Percentiles rank a stretch among this genome's conserved stretches.
These are phyloP conservation scores for Osmoderma eremita DNA, from an alignment of 2,888 invertebrate genomes.

Conservation along the genomic window DNA sequence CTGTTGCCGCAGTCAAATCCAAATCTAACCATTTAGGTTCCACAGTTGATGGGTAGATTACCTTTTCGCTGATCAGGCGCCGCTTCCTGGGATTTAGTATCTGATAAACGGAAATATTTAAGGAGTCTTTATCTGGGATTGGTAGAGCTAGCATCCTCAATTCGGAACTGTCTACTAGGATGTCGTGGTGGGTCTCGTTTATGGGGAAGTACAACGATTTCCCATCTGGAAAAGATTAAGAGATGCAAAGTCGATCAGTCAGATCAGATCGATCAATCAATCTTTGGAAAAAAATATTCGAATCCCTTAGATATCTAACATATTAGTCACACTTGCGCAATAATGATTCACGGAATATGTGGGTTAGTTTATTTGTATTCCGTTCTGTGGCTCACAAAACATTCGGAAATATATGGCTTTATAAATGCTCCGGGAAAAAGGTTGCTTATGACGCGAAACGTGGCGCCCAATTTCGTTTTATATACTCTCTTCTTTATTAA, in stretches of 20 bases:
- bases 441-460: too few relatives aligned
- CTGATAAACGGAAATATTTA: slow-evolving; percentile 59
- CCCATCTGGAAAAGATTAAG: slow-evolving; percentile 55
- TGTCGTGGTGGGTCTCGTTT: slow-evolving; percentile 39
- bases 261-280: background rate
- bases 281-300: background rate
- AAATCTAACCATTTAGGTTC: slow-evolving; percentile 70
- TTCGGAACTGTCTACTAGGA: slow-evolving; percentile 64
- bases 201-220: slow-evolving; percentile 56
- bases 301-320: background rate
- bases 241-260: background rate
- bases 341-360: slow-evolving; percentile 49
- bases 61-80: slow-evolving; percentile 59
- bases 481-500: too few relatives aligned
- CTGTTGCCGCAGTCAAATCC: slow-evolving; percentile 68
- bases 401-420: too few relatives aligned
- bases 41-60: slow-evolving; percentile 58
- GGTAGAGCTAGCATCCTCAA: slow-evolving; percentile 62
- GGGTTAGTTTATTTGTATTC: slow-evolving; percentile 51
- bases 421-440: too few relatives aligned
- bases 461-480: too few relatives aligned
- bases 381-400: too few relatives aligned
- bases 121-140: slow-evolving; percentile 47
- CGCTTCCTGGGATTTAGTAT: slow-evolving; percentile 61
- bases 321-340: slow-evolving; percentile 29